Evolutionary conservation across 2,113 vertebrate species (phyloP).

Genomic region (Narcine bancroftii): DNA sequence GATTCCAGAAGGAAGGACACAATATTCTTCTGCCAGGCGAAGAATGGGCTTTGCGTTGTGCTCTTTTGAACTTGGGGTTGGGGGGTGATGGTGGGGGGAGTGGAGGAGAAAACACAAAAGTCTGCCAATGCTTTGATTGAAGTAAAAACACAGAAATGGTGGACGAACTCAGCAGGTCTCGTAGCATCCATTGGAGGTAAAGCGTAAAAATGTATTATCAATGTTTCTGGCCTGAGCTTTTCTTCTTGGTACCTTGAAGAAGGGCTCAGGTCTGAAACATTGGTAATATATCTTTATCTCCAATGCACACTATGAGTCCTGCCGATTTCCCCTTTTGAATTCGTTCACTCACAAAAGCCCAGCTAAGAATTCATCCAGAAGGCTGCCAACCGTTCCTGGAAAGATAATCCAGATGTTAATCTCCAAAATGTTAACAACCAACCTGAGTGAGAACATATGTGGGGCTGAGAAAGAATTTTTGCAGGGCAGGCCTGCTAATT

Average conservation of each 20-base stretch:
- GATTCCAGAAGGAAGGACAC: neutral
- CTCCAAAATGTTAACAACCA: conserved; percentile 9
- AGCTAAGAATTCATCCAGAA: neutral
- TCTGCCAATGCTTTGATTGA: no score
- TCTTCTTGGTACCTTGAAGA: no score
- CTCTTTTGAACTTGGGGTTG: neutral
- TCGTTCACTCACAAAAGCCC: neutral
- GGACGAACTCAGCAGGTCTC: no score
- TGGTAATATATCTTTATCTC: no score
- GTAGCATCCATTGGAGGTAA: no score
- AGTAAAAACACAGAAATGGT: no score
- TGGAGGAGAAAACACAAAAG: no score
- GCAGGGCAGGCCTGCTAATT: neutral
- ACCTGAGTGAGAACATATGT: neutral
- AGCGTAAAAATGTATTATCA: no score
- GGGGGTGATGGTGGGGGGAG: no score
- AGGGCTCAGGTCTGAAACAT: no score
- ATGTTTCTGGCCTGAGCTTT: no score
- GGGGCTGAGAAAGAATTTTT: neutral
- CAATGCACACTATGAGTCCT: no score
- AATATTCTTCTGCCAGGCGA: neutral
- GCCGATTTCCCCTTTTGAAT: neutral
- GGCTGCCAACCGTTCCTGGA: neutral
- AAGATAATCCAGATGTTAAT: neutral
- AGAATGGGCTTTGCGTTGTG: neutral